Percentiles rank a stretch among this genome's conserved stretches.
Conservation (phyloP, 2,113 vertebrate species). For the Jaculus jaculus region DNA sequence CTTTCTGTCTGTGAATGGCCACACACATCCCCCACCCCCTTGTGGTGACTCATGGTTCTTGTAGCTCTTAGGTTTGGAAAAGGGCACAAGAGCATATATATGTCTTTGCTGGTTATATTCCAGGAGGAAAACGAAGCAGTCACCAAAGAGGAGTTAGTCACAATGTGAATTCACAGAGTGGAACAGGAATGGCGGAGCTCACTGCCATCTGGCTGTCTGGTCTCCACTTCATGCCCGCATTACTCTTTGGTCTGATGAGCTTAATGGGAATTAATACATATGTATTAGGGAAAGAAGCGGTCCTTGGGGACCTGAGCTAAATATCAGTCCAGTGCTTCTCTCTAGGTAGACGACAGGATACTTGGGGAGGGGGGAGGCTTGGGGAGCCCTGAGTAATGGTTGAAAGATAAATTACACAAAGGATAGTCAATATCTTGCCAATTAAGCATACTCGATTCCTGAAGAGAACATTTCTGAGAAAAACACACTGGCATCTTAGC, state of each 20-base stretch:
- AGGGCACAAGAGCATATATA: background rate
- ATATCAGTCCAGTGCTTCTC: background rate
- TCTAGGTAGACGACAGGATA: conserved; percentile 58
- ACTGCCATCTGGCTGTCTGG: conserved; percentile 18
- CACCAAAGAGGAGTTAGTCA: conserved; percentile 53
- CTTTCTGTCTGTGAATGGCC: background rate
- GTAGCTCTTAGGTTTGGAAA: background rate
- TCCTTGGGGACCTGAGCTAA: conserved; percentile 49
- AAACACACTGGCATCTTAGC: conserved; percentile 70
- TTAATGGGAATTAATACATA: conserved; percentile 78
- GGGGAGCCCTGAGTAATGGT: conserved; percentile 72
- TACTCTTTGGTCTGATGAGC: conserved; percentile 62
- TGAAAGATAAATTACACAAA: conserved; percentile 79
- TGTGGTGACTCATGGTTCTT: background rate
- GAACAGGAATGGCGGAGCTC: conserved; percentile 39
- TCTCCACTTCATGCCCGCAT: background rate
- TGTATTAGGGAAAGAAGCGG: conserved; percentile 68
- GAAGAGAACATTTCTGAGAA: conserved; percentile 81
- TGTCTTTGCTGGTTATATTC: background rate
- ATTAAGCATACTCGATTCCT: conserved; percentile 76
- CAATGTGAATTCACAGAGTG: conserved; percentile 39
- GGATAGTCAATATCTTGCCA: conserved; percentile 80
- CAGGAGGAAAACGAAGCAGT: background rate
- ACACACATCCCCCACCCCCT: background rate
- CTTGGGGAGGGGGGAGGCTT: background rate